A percentile compares a stretch with the other conserved stretches of the same genome.
These are phyloP conservation scores for Tenualosa ilisha DNA, from an alignment of 2,797 vertebrate genomes.

Conservation along the genomic window DNA sequence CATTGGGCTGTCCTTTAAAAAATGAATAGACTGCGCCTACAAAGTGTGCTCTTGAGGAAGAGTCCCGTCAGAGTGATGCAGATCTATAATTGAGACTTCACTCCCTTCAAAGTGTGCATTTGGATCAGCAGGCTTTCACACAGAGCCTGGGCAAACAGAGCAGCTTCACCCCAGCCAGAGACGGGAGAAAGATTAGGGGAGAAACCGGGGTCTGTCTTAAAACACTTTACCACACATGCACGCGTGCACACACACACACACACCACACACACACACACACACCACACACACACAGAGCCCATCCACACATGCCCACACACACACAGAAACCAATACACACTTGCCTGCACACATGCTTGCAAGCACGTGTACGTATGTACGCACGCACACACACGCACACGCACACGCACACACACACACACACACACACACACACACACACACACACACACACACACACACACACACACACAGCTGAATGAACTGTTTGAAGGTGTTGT, in stretches of 20 bases:
- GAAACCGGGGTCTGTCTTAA: not conserved
- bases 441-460: not conserved
- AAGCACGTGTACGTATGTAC: not conserved
- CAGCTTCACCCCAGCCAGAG: not conserved
- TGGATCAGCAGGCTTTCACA: conserved; percentile 9
- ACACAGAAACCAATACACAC: not conserved
- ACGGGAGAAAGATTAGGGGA: not conserved
- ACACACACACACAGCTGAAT: not conserved
- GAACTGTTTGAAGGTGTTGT: conserved; percentile 21
- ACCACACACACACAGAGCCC: not conserved
- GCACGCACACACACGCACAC: not conserved
- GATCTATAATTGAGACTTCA: conserved; percentile 22
- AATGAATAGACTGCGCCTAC: not conserved
- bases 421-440: not conserved
- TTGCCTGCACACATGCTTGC: not conserved
- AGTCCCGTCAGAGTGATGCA: not conserved
- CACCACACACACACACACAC: not conserved
- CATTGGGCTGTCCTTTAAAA: not conserved
- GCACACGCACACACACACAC: no score
- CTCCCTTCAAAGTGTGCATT: conserved; percentile 4
- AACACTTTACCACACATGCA: not conserved
- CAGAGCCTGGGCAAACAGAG: not conserved
- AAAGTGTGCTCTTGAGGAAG: not conserved
- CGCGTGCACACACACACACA: not conserved
- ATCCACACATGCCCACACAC: not conserved